Base-by-base conservation (phyloP, 2,113 vertebrate genomes). In the Labeo rohita region DNA sequence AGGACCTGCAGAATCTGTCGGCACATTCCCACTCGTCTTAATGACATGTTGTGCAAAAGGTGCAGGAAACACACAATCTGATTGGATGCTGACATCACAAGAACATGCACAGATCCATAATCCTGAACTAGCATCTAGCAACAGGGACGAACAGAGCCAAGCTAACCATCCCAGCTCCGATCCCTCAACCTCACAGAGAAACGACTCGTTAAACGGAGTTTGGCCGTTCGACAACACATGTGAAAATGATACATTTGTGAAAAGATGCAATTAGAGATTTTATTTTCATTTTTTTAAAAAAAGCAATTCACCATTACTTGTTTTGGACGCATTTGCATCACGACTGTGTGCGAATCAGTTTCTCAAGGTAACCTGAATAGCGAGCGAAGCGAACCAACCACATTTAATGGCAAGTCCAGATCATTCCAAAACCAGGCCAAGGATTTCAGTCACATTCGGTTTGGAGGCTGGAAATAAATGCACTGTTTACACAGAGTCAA, bases 391-490 rank as follows among this genome's bases (percentile, higher is more conserved):
- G 81, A 73, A 45, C 28, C 12, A 47, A 16, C 28, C 49, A 54
- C 49, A 45, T 73, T 39, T n/a, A 72, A 63, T 28, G 11, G 8
- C 8, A 56, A 23, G 2, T 54, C 70, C 18, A n/a, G 50, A 66
- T 52, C 50, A 15, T 23, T 68, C 8, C 36, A 39, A 72, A 52
- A 73, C 52, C 49, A 54, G 0, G 65, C 65, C 36, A 54, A 21
- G n/a, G 34, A 34, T 56, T 72, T n/a, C 52, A 23, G 70, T 75
- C 61, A 74, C 47, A 86, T 81, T 28, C n/a, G 18, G 63, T 73
- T n/a, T 15, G 56, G 52, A 36, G 39, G 63, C 43, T n/a, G 66
- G 34, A 81, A 34, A 50, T 77, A 15, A 77, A 54, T 18, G 8
- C 23, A 18, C 21, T 61, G 28, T 8, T 50, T 11, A 45, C 81